A percentile compares a stretch with the other conserved stretches of the same genome.
phyloP scores from a whole-genome alignment of 2,113 vertebrate species.

The Oncorhynchus tshawytscha region DNA sequence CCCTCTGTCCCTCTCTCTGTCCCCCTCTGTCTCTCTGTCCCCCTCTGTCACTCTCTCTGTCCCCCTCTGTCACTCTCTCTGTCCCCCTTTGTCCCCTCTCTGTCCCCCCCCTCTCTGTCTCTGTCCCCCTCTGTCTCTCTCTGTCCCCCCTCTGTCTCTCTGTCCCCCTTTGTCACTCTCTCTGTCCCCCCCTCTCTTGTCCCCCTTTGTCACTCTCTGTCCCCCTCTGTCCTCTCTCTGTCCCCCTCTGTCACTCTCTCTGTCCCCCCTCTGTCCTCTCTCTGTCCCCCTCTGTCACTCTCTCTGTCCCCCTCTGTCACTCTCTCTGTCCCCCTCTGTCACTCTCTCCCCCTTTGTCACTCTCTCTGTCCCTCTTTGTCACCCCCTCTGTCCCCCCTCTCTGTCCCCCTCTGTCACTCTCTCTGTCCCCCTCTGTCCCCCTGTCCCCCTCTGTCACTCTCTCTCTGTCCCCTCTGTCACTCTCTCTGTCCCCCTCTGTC shows the following conservation, averaged over 20 bases:
- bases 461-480: background rate
- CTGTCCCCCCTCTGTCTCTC: background rate
- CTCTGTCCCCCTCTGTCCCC: background rate
- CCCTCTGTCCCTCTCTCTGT: background rate
- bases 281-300: background rate
- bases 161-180: background rate
- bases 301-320: background rate
- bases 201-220: background rate
- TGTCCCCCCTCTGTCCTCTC: constrained; percentile 3
- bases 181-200: constrained; percentile 5
- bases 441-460: background rate
- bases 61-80: no score
- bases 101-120: constrained; percentile 4
- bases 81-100: background rate
- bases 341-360: background rate
- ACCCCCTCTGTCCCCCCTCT: no score
- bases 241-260: constrained; percentile 1
- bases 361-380: background rate
- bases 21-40: background rate
- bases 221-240: constrained; percentile 3
- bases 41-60: background rate
- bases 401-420: background rate
- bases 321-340: background rate
- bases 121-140: constrained; percentile 1
- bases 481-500: no score